A percentile compares a stretch with the other conserved stretches of the same genome.
Conservation (phyloP, 1,140 invertebrate species). For the Onthophagus taurus region DNA sequence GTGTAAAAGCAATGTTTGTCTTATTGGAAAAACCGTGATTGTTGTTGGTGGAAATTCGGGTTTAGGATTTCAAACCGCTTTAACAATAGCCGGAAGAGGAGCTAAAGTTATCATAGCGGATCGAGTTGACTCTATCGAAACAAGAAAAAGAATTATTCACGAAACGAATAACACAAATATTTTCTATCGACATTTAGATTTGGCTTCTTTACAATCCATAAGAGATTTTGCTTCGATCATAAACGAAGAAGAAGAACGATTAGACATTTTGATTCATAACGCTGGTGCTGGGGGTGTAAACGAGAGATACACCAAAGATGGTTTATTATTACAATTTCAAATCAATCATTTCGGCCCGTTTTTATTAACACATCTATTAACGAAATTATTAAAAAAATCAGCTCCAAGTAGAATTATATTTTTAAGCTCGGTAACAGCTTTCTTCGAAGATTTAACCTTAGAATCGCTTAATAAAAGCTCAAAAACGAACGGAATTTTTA, state of each 20-base stretch:
- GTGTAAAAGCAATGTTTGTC: neutral
- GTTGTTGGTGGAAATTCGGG: slow-evolving; percentile 6
- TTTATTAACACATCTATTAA: slow-evolving; percentile 51
- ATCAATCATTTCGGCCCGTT: slow-evolving; percentile 62
- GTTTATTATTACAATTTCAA: slow-evolving; percentile 50
- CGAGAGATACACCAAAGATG: slow-evolving; percentile 47
- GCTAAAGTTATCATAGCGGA: slow-evolving; percentile 10
- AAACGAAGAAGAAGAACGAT: slow-evolving; percentile 35
- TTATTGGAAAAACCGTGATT: slow-evolving; percentile 7
- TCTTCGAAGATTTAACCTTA: slow-evolving; percentile 22
- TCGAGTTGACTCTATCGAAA: slow-evolving; percentile 16
- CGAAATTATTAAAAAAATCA: slow-evolving; percentile 39
- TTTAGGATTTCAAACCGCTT: slow-evolving; percentile 10
- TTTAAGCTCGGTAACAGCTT: slow-evolving; percentile 28
- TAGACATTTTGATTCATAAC: slow-evolving; percentile 59
- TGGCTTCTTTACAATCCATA: slow-evolving; percentile 40
- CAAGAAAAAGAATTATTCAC: slow-evolving; percentile 35
- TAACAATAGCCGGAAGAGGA: neutral
- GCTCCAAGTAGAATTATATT: slow-evolving; percentile 31
- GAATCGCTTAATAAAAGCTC: slow-evolving; percentile 27
- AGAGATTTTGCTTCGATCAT: slow-evolving; percentile 41
- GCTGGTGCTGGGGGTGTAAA: slow-evolving; percentile 43
- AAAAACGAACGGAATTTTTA: slow-evolving; percentile 17
- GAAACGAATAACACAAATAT: slow-evolving; percentile 35
- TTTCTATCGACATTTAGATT: slow-evolving; percentile 33